A percentile compares a stretch with the other conserved stretches of the same genome.
Conservation (phyloP, 2,888 invertebrate genomes). For the Andrena flavipes region DNA sequence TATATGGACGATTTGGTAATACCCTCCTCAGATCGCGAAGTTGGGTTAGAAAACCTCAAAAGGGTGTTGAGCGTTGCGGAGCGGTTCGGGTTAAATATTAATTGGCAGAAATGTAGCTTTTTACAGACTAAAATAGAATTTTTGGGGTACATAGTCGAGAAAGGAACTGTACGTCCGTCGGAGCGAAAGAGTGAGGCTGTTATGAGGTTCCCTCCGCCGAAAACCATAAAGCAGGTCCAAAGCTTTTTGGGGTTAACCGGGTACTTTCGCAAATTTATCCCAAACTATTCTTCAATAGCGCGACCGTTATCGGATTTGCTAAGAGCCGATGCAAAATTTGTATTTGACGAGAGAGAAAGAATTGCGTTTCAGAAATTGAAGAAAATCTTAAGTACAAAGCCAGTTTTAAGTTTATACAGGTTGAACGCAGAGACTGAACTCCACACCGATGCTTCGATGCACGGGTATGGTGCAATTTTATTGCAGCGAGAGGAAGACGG, state of each 20-base stretch:
- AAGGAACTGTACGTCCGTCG: constrained; percentile 1
- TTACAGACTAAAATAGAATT: constrained; percentile 7
- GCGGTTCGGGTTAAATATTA: constrained; percentile 6
- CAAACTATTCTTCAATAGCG: constrained; percentile 11
- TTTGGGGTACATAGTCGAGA: constrained; percentile 12
- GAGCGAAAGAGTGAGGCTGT: constrained; percentile 55
- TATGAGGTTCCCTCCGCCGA: constrained; percentile 49
- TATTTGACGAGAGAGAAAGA: constrained; percentile 11
- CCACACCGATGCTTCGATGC: constrained; percentile 5
- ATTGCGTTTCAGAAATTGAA: constrained; percentile 27
- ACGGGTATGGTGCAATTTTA: neutral
- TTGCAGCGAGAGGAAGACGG: no score
- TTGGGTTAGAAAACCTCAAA: neutral
- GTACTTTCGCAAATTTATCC: constrained; percentile 60
- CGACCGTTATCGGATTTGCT: constrained; percentile 28
- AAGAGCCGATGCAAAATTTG: neutral
- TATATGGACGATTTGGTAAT: constrained; percentile 20
- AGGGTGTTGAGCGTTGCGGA: neutral
- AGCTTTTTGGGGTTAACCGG: constrained; percentile 61
- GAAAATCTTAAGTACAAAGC: neutral
- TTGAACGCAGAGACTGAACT: constrained; percentile 1
- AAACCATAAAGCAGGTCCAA: constrained; percentile 1
- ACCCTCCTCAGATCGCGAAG: neutral
- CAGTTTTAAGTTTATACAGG: constrained; percentile 13
- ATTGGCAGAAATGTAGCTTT: constrained; percentile 28